Evolutionary conservation across 1,140 invertebrate species (phyloP).

Genomic region (Scaptomyza pallida): DNA sequence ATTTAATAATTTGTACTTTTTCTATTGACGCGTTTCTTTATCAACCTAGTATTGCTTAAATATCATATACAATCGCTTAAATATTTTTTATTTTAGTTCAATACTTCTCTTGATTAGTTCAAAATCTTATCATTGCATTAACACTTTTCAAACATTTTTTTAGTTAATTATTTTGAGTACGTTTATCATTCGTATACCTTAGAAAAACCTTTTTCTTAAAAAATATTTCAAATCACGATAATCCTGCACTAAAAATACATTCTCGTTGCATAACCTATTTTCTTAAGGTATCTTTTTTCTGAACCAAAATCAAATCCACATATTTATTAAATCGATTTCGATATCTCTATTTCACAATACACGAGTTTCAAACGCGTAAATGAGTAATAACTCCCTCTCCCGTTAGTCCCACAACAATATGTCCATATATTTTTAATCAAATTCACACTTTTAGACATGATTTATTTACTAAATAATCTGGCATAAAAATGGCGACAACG

Average conservation of each 20-base stretch:
- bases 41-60: too few relatives aligned
- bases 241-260: too few relatives aligned
- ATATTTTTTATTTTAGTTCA: too few relatives aligned
- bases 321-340: background rate
- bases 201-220: too few relatives aligned
- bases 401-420: background rate
- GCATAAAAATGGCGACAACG: slow-evolving; percentile 70
- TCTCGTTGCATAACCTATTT: background rate
- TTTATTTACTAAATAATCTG: slow-evolving; percentile 56
- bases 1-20: too few relatives aligned
- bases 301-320: background rate
- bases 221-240: too few relatives aligned
- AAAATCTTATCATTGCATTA: background rate
- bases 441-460: slow-evolving; percentile 62
- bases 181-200: too few relatives aligned
- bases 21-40: too few relatives aligned
- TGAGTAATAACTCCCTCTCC: slow-evolving; percentile 12
- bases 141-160: background rate
- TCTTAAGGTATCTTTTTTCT: background rate
- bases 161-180: too few relatives aligned
- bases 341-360: slow-evolving; percentile 16
- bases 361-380: background rate
- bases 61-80: too few relatives aligned
- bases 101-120: too few relatives aligned
- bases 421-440: slow-evolving; percentile 49